Base-by-base conservation (phyloP, 2,888 invertebrate species). In the Campoplex capitator region DNA sequence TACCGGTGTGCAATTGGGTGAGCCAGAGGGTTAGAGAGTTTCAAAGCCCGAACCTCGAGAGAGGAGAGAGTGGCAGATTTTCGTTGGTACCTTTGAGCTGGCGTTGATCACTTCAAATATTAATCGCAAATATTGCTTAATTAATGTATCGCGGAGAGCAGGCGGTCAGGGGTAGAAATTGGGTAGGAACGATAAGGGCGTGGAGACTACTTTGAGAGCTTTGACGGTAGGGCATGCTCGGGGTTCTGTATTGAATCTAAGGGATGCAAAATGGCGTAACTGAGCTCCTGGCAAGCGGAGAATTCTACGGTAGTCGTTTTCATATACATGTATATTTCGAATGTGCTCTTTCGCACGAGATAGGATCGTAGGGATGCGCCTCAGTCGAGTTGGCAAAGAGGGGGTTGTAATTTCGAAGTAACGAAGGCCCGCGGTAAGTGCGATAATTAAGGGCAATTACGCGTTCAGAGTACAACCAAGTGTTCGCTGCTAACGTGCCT, bases 91-190 rank as follows among this genome's bases (percentile, higher is more conserved):
- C 92, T 91, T 92, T 90, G 92, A 93, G 91, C 91, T 92, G 93
- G 91, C 91, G 92, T 92, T 93, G 92, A 93, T 93, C 91, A 92
- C 91, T 91, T 92, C 92, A 93, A 93, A 93, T 93, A 93, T 93
- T 93, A 93, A 93, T 92, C 90, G 91, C 92, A 93, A 93, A 93
- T 93, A 93, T 93, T 93, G 93, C 92, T 93, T 92, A 93, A 93
- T 93, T 93, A 93, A 92, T 92, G 88, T 82, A 83, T 78, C 81
- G 77, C 35, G 38, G 58, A 74, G 68, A 76, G 68, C 28, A 71
- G 58, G 71, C 48, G 62, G 54, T 67, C 65, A 77, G 42, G 70
- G 62, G 65, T 68, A 67, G 73, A 48, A 68, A 68, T 73, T 73
- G 79, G 70, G 71, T 71, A 35, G 73, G 71, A 68, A 45, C 35